Conservation (phyloP, 2,797 vertebrate species). For the Arctocebus calabarensis region DNA sequence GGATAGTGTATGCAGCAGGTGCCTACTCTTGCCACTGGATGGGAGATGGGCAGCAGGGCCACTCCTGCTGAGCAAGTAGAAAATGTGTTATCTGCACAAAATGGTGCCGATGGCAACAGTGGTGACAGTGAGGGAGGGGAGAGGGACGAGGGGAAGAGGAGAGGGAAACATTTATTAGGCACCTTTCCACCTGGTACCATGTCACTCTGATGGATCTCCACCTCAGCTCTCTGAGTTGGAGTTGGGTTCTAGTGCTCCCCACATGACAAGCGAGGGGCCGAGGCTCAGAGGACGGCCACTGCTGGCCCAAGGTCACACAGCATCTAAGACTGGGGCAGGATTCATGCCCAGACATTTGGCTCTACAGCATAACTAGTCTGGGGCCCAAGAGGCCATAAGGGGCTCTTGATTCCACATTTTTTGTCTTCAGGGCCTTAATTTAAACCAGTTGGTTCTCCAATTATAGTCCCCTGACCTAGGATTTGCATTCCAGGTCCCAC, state of each 20-base stretch:
- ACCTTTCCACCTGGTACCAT: accelerated
- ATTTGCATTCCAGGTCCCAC: not conserved
- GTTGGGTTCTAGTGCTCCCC: not conserved
- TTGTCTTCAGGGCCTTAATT: not conserved
- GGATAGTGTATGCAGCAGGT: accelerated
- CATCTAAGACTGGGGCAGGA: too few species aligned
- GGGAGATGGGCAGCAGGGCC: not conserved
- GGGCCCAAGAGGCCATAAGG: not conserved
- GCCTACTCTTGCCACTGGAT: not conserved
- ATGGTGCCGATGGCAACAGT: accelerated
- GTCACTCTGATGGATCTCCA: not conserved
- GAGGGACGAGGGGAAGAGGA: not conserved
- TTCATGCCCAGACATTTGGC: not conserved
- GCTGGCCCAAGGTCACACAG: not conserved
- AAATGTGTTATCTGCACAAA: not conserved
- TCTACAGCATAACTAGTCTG: not conserved
- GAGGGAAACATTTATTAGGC: accelerated
- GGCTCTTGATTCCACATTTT: not conserved
- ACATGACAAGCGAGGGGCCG: accelerated
- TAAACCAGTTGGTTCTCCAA: not conserved
- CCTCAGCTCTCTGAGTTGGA: not conserved
- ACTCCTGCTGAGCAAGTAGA: not conserved
- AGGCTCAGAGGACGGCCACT: not conserved
- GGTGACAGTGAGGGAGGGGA: accelerated
- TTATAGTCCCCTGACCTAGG: too few species aligned